Evolutionary conservation across 1,140 invertebrate species (phyloP), one percentile per base, ranked within the genome.

Genomic region (Acromyrmex heyeri): DNA sequence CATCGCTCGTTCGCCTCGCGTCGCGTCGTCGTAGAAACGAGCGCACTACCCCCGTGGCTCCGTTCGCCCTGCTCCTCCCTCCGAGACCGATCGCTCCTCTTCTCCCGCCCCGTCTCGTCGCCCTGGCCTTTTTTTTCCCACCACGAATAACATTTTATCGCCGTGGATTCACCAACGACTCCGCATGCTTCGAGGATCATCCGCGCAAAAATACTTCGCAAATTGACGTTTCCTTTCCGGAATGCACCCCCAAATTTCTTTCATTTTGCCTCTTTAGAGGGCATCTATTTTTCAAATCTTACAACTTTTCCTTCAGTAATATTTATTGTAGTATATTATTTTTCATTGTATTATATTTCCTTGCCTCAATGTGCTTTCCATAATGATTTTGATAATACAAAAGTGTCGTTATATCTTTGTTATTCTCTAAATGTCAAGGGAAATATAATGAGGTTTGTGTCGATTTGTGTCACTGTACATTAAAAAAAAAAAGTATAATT

Each of bases 1-100:
- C 27, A 50, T 62, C 79, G 76, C 27, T 27, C 44, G 82, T 78
- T 90, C 76, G 69, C 81, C 8, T 90, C 88, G 75, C 87, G 59
- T 90, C 88, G 75, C 87, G 59, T 62, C 79, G 77, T 59, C 83
- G 75, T 75, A 79, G 69, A 85, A 87, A 90, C 88, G 83, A 72
- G 64, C 70, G 83, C 14, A 76, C 88, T 75, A 86, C 86, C 88
- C 88, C 79, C 59, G 59, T 77, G 82, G 64, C 77, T 81, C 48
- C 72, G 34, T 81, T 53, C 64, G 27, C 62, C 44, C 69, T 44
- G 21, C n/a, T 27, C 62, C 24, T 50, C 62, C 70, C 38, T 50
- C 57, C 55, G 57, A 38, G 44, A 38, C 59, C 65, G n/a, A 50
- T 18, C 55, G 18, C 18, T 72, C 53, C 4, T 48, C 4, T 48